Conservation (phyloP, 2,888 invertebrate genomes). For the Hydropsyche betteni region DNA sequence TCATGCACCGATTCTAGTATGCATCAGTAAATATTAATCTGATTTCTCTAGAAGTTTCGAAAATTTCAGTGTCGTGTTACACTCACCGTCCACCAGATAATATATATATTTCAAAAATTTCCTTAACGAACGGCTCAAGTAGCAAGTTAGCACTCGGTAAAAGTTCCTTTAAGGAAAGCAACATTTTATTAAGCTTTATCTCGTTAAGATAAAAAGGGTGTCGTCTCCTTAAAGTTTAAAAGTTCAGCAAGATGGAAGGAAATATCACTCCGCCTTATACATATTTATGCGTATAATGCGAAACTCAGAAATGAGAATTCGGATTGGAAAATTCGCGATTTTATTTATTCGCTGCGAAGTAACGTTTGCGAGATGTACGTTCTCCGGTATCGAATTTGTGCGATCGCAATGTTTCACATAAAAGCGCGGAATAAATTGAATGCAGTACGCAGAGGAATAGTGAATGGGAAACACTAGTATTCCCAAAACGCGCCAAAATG, state of each 20-base stretch:
- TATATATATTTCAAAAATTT: too few relatives aligned
- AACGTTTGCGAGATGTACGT: not conserved
- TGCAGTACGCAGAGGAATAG: constrained; percentile 19
- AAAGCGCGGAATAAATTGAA: constrained; percentile 24
- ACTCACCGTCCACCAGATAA: too few relatives aligned
- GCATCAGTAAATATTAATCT: too few relatives aligned
- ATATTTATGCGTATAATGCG: constrained; percentile 14
- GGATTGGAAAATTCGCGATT: not conserved
- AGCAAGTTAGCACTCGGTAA: constrained; percentile 25
- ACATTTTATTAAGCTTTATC: constrained; percentile 28
- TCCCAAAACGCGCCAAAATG: constrained; percentile 46
- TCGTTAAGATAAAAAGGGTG: constrained; percentile 30
- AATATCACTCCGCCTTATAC: constrained; percentile 18
- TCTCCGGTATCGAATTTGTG: not conserved
- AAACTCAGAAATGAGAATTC: not conserved
- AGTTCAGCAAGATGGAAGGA: not conserved
- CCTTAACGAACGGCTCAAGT: constrained; percentile 6
- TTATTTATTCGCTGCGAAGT: not conserved
- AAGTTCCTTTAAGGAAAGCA: constrained; percentile 4
- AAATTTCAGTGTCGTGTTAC: too few relatives aligned
- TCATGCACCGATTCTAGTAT: too few relatives aligned
- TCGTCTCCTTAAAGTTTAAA: constrained; percentile 5
- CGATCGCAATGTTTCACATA: not conserved
- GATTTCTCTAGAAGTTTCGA: too few relatives aligned
- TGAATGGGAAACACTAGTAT: constrained; percentile 31